Evolutionary conservation across 2,113 vertebrate genomes (phyloP), one percentile per base, ranked within the genome.

Genomic region (Synchiropus splendidus): DNA sequence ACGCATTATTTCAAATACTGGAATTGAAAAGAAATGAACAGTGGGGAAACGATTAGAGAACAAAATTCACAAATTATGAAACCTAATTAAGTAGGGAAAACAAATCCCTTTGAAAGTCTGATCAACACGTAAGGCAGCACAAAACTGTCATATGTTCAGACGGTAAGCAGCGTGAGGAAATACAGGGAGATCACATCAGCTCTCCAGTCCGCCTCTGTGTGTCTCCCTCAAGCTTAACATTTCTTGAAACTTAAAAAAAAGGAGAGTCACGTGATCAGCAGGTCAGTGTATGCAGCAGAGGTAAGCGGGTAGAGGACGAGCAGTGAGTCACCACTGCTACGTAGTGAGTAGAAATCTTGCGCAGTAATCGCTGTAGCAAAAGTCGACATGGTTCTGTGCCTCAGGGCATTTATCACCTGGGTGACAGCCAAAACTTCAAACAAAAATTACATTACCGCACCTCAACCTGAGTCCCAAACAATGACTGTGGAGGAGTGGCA

Each of bases 261-360:
- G 32, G 21, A 27, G 21, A 8, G n/a, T n/a, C n/a, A 27, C 21
- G 21, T 43, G 30, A 31, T 31, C n/a, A 12, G 32, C 31, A 32
- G 14, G 31, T 12, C 42, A 17, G 42, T 31, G 11, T 14, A 4
- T 38, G 27, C 38, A 30, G 41, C 39, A 9, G 31, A 37, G n/a
- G 17, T 27, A 16, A 36, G 36, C 27, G 39, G 39, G 17, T 3
- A 37, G 21, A 18, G 42, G 45, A 21, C n/a, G 17, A 36, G 18
- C 12, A 44, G 12, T 55, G 70, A 68, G 50, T 70, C 75, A 67
- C 48, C 37, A 14, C 36, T 33, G 51, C 58, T 47, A 44, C 21
- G 21, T 27, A 5, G 48, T 35, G 39, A 48, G 12, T 42, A n/a
- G 13, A 36, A 36, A 36, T 39, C 42, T 21, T 27, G 21, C 21